Evolutionary conservation across 2,113 vertebrate genomes (phyloP).

Genomic region (Grus americana): DNA sequence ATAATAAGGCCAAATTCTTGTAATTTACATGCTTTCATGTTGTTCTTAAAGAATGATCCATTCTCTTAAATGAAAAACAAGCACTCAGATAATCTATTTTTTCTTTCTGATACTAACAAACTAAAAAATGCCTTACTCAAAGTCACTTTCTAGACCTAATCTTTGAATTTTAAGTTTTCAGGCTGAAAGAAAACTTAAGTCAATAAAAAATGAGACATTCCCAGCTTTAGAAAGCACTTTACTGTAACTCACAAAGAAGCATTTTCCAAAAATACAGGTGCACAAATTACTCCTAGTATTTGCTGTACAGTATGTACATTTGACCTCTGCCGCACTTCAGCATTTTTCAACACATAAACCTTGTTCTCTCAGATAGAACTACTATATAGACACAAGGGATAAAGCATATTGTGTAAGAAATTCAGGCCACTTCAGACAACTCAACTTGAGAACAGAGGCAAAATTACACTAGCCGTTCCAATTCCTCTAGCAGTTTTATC

Average conservation of each 20-base stretch:
- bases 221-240: constrained; percentile 46
- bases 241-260: constrained; percentile 12
- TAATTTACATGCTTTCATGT: not conserved
- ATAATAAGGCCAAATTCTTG: constrained; percentile 56
- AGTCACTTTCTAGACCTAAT: not conserved
- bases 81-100: not conserved
- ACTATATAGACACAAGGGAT: constrained; percentile 42
- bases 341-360: constrained; percentile 54
- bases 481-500: constrained; percentile 6
- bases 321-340: not conserved
- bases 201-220: constrained; percentile 54
- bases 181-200: constrained; percentile 51
- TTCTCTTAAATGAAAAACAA: not conserved
- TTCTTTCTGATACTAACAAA: not conserved
- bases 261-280: constrained; percentile 58
- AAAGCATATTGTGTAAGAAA: constrained; percentile 58
- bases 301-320: constrained; percentile 39
- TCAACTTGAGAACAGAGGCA: constrained; percentile 45
- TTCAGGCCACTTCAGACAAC: constrained; percentile 47
- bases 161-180: constrained; percentile 6
- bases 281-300: constrained; percentile 37
- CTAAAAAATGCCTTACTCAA: not conserved
- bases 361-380: constrained; percentile 61
- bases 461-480: constrained; percentile 38
- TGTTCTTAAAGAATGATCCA: not conserved